These are phyloP conservation scores for Drosophila pectinifera DNA, from an alignment of 1,140 invertebrate species.

Conservation along the genomic window DNA sequence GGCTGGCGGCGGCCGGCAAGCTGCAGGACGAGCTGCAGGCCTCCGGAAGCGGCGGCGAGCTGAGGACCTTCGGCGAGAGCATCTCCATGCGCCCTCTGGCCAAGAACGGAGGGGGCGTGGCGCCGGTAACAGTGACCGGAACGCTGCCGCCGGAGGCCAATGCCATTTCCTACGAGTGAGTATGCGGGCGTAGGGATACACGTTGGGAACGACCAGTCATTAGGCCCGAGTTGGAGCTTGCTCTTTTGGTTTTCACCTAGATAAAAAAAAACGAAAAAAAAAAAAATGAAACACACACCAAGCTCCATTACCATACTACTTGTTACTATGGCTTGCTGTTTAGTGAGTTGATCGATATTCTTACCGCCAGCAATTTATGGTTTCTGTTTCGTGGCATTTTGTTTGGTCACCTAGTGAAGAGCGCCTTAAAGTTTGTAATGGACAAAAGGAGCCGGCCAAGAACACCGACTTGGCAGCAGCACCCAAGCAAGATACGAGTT, in stretches of 20 bases:
- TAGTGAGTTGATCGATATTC: constrained; percentile 70
- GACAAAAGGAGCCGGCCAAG: constrained; percentile 75
- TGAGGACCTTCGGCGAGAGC: constrained; percentile 88
- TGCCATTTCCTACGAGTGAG: constrained; percentile 80
- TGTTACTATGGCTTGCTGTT: constrained; percentile 77
- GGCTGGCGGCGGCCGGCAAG: constrained; percentile 70
- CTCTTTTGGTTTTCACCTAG: constrained; percentile 49
- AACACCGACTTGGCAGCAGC: constrained; percentile 41
- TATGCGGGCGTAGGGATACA: constrained; percentile 36
- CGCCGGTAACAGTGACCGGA: constrained; percentile 51
- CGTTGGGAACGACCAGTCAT: not conserved
- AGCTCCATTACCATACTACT: constrained; percentile 54
- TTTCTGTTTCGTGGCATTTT: constrained; percentile 66
- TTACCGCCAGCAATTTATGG: constrained; percentile 41
- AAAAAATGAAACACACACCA: constrained; percentile 30
- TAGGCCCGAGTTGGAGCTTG: constrained; percentile 38
- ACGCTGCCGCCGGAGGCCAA: constrained; percentile 71
- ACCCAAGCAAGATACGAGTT: constrained; percentile 39
- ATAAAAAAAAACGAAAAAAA: constrained; percentile 3
- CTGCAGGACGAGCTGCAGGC: constrained; percentile 63
- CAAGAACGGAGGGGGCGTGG: constrained; percentile 52
- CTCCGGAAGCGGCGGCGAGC: constrained; percentile 77
- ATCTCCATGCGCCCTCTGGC: constrained; percentile 92
- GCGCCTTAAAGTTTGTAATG: constrained; percentile 80
- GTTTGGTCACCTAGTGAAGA: constrained; percentile 63